Percentiles rank a stretch among this genome's conserved stretches.
Evolutionary conservation across 2,888 invertebrate species (phyloP).

Genomic region (Thymelicus acteon): DNA sequence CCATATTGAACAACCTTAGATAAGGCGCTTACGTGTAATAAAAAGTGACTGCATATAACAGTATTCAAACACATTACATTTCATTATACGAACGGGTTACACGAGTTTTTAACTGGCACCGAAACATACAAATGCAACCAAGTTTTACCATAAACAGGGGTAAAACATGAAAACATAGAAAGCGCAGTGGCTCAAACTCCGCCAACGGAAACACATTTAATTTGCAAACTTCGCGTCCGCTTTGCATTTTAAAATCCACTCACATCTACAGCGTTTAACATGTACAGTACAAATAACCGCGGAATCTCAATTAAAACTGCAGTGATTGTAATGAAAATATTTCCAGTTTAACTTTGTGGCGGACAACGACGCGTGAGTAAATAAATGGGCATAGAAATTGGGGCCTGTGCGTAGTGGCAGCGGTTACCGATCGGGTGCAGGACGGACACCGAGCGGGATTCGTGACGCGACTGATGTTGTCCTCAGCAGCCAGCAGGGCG

Average conservation of each 20-base stretch:
- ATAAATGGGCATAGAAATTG: slow-evolving; percentile 39
- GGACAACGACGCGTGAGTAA: slow-evolving; percentile 40
- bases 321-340: slow-evolving; percentile 44
- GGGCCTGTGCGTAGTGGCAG: neutral
- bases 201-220: slow-evolving; percentile 27
- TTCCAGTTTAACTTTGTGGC: slow-evolving; percentile 40
- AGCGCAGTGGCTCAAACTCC: slow-evolving; percentile 5
- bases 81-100: neutral
- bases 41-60: too few relatives aligned
- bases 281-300: slow-evolving; percentile 31
- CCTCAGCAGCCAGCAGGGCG: too few relatives aligned
- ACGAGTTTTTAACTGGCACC: neutral
- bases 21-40: too few relatives aligned
- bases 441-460: neutral
- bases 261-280: slow-evolving; percentile 29
- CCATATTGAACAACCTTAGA: too few relatives aligned
- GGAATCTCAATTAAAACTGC: slow-evolving; percentile 46
- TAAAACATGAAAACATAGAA: neutral
- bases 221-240: slow-evolving; percentile 28
- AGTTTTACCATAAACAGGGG: neutral
- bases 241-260: slow-evolving; percentile 23
- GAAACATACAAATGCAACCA: neutral
- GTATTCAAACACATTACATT: too few relatives aligned
- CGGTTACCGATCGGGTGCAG: slow-evolving; percentile 1
- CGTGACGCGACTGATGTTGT: neutral